A percentile compares a stretch with the other conserved stretches of the same genome.
Evolutionary conservation across 2,113 vertebrate species (phyloP).

Genomic region (Myiozetetes cayanensis): DNA sequence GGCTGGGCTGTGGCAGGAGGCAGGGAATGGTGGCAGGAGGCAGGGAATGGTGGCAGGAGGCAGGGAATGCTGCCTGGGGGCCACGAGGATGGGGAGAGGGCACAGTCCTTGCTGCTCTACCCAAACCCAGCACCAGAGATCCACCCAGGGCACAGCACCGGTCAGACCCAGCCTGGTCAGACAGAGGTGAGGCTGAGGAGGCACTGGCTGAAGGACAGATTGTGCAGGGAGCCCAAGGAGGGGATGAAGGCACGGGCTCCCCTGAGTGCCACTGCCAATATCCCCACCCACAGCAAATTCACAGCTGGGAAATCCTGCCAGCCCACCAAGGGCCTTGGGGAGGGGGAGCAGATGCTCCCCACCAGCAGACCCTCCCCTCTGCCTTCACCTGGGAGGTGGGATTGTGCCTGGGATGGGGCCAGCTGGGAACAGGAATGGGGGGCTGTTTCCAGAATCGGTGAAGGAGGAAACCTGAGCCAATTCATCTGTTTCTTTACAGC

Average conservation of each 20-base stretch:
- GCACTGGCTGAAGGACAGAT: not conserved
- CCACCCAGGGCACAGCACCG: accelerated
- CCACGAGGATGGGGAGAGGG: not conserved
- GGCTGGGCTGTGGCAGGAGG: not conserved
- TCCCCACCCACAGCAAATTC: not conserved
- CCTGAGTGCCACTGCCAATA: not conserved
- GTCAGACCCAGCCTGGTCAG: not conserved
- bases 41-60: not conserved
- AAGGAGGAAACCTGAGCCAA: not conserved
- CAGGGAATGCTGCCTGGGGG: not conserved
- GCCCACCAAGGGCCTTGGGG: accelerated
- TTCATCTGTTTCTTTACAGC: not conserved
- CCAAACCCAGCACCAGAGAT: not conserved
- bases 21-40: not conserved
- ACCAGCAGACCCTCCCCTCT: not conserved
- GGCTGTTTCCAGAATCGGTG: not conserved
- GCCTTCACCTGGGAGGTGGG: not conserved
- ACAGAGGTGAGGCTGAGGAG: not conserved
- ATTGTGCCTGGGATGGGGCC: not conserved
- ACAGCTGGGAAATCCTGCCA: not conserved
- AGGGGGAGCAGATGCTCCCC: too few species aligned
- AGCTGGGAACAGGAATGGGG: not conserved
- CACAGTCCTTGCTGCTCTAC: not conserved
- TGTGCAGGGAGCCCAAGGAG: not conserved
- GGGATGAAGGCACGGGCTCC: not conserved